Conservation (phyloP, 2,888 invertebrate species). For the Netelia melanura region DNA sequence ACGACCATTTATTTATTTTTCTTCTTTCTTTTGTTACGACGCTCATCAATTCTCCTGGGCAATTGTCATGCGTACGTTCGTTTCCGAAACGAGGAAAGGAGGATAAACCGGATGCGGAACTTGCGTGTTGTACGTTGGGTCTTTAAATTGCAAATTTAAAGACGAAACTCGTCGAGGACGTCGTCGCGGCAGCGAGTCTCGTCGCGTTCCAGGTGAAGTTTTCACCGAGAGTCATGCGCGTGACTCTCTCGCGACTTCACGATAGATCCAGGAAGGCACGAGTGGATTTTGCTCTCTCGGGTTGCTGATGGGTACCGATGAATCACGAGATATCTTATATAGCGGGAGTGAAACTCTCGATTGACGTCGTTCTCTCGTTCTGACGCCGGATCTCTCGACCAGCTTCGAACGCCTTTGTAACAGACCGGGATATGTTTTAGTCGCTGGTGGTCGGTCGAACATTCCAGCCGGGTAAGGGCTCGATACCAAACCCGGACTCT, state of each 20-base stretch:
- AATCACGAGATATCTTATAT: constrained; percentile 59
- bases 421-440: constrained; percentile 23
- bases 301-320: constrained; percentile 35
- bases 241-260: constrained; percentile 40
- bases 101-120: constrained; percentile 49
- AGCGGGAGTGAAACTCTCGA: constrained; percentile 64
- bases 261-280: background rate
- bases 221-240: constrained; percentile 31
- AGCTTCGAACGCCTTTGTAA: constrained; percentile 22
- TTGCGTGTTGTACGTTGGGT: background rate
- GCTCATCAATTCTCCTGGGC: background rate
- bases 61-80: background rate
- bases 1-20: background rate
- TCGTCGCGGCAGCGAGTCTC: constrained; percentile 7
- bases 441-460: constrained; percentile 19
- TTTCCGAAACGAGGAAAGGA: background rate
- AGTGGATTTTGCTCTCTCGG: background rate
- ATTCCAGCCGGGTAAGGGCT: constrained; percentile 54
- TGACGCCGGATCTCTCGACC: constrained; percentile 21
- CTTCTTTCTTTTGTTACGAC: background rate
- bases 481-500: constrained; percentile 41
- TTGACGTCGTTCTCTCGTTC: constrained; percentile 34
- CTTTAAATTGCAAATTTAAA: constrained; percentile 49
- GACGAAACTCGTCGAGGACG: background rate
- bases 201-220: constrained; percentile 22